A percentile compares a stretch with the other conserved stretches of the same genome.
Evolutionary conservation across 2,888 invertebrate genomes (phyloP).

Genomic region (Campoletis raptor): DNA sequence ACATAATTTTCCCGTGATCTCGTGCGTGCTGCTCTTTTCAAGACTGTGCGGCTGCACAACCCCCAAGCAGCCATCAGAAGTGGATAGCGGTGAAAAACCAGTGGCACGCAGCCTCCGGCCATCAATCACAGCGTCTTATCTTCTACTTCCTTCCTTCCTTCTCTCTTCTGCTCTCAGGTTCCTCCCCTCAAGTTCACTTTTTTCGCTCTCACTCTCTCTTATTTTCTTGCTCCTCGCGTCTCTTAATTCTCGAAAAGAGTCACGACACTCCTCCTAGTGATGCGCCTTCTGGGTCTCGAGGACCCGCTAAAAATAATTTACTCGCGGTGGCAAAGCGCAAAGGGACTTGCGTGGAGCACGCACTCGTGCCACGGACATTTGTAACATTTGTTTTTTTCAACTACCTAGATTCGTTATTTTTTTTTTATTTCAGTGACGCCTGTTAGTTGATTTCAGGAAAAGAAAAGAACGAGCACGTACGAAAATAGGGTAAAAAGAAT

Average conservation of each 20-base stretch:
- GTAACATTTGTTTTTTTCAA: background rate
- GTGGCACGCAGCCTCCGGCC: slow-evolving; percentile 71
- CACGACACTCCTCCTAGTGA: slow-evolving; percentile 37
- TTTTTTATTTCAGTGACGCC: background rate
- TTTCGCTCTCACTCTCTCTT: background rate
- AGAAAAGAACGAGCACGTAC: background rate
- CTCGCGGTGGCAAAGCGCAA: slow-evolving; percentile 26
- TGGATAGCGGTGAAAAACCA: slow-evolving; percentile 55
- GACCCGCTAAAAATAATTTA: slow-evolving; percentile 68
- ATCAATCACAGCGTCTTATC: slow-evolving; percentile 79
- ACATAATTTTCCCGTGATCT: slow-evolving; percentile 23
- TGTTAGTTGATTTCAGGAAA: background rate
- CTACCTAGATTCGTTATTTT: background rate
- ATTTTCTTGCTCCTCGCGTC: slow-evolving; percentile 8
- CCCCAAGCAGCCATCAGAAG: slow-evolving; percentile 47
- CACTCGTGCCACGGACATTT: slow-evolving; percentile 15
- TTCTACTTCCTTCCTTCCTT: slow-evolving; percentile 72
- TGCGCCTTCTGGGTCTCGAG: slow-evolving; percentile 64
- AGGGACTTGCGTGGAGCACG: slow-evolving; percentile 11
- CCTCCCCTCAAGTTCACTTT: slow-evolving; percentile 16
- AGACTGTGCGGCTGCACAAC: slow-evolving; percentile 48
- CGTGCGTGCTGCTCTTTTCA: slow-evolving; percentile 58
- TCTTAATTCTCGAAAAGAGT: slow-evolving; percentile 41
- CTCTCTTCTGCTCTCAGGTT: slow-evolving; percentile 51
- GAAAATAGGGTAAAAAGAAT: background rate